Evolutionary conservation across 64 coral and sea anemone species (phyloP).

Genomic region (Trachythela sp.): DNA sequence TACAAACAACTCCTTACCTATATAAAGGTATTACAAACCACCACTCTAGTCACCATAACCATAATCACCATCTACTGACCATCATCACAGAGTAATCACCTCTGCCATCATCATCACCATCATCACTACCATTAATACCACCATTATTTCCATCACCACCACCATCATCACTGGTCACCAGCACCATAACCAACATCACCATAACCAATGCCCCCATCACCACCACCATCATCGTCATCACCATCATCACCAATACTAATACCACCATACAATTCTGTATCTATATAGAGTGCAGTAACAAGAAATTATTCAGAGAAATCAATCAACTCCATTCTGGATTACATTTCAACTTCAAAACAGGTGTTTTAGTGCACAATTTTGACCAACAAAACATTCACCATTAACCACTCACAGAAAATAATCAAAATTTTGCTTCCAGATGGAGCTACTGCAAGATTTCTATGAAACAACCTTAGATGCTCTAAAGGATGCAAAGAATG

Average conservation of each 20-base stretch:
- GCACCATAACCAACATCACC: background rate
- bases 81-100: too few relatives aligned
- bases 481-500: constrained; percentile 95
- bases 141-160: background rate
- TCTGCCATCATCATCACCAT: background rate
- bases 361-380: constrained; percentile 28
- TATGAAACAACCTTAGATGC: constrained; percentile 98
- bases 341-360: constrained; percentile 99
- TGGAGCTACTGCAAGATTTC: constrained; percentile 97
- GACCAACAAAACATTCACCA: too few relatives aligned
- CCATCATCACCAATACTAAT: background rate
- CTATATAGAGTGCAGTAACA: constrained; percentile 79
- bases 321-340: constrained; percentile 98
- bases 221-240: background rate
- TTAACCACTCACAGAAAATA: background rate
- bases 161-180: too few relatives aligned
- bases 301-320: constrained; percentile 99
- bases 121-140: background rate
- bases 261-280: background rate
- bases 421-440: constrained; percentile 4
- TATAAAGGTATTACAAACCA: constrained; percentile 85
- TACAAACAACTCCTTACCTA: constrained; percentile 94
- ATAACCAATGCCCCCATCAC: background rate
- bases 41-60: background rate
- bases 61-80: too few relatives aligned